Evolutionary conservation across 2,888 invertebrate species (phyloP).

Genomic region (Hybos culiciformis): DNA sequence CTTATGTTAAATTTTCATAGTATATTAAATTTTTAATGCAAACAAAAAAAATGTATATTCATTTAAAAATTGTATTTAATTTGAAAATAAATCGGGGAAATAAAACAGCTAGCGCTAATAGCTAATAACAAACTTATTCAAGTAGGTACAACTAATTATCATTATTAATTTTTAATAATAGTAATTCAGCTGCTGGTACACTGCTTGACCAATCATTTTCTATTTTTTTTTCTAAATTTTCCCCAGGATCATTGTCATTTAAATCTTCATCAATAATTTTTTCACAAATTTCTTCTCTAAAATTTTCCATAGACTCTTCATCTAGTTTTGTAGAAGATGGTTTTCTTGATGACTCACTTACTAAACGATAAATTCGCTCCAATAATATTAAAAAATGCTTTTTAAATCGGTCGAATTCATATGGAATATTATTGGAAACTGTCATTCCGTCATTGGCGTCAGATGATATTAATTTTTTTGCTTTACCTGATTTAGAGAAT

Average conservation of each 20-base stretch:
- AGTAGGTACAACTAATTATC: too few relatives aligned
- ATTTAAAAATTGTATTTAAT: too few relatives aligned
- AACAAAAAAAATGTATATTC: too few relatives aligned
- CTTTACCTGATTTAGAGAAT: conserved; percentile 25
- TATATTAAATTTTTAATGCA: too few relatives aligned
- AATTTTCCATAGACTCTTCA: not conserved
- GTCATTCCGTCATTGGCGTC: conserved; percentile 1
- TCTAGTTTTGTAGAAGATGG: not conserved
- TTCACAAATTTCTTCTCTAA: not conserved
- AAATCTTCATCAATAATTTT: not conserved
- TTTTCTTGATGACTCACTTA: conserved; percentile 6
- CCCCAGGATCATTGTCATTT: not conserved
- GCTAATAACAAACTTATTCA: too few relatives aligned
- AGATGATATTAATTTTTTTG: conserved; percentile 18
- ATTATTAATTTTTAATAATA: not conserved
- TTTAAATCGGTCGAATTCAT: conserved; percentile 29
- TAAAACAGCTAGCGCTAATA: too few relatives aligned
- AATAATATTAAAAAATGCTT: conserved; percentile 28
- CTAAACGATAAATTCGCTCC: conserved; percentile 28
- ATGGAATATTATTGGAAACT: conserved; percentile 17
- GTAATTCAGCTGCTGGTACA: not conserved
- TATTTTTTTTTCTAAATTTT: not conserved
- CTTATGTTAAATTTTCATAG: too few relatives aligned
- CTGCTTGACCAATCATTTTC: not conserved
- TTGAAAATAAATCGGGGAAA: too few relatives aligned